These are phyloP conservation scores for Pitta sordida DNA, from an alignment of 2,113 vertebrate genomes.

Conservation along the genomic window DNA sequence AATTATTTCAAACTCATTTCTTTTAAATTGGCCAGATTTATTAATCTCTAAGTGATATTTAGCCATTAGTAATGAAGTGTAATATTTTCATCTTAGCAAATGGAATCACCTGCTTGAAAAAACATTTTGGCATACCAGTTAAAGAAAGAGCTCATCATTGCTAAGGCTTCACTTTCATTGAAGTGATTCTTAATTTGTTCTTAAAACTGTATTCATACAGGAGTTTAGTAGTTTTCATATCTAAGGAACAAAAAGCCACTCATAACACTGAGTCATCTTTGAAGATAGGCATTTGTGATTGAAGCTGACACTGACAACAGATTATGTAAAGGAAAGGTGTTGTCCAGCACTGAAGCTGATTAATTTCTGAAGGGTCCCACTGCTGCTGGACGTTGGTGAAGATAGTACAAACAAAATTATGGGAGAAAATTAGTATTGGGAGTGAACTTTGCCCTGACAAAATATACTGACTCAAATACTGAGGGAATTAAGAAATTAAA, in stretches of 20 bases:
- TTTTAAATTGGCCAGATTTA: not conserved
- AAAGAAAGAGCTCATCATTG: not conserved
- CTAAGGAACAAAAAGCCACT: not conserved
- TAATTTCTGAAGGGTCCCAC: not conserved
- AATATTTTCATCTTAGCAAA: not conserved
- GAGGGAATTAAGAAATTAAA: not conserved
- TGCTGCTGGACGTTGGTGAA: not conserved
- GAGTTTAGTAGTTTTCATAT: not conserved
- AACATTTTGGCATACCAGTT: not conserved
- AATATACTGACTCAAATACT: not conserved
- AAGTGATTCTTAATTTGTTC: not conserved
- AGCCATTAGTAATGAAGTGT: not conserved
- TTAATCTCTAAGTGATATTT: not conserved
- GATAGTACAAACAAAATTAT: not conserved
- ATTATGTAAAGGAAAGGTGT: not conserved
- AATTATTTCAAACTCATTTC: not conserved
- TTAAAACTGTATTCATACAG: not conserved
- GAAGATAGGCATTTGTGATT: not conserved
- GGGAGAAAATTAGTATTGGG: not conserved
- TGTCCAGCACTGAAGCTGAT: not conserved
- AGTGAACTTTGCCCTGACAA: not conserved
- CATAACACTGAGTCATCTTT: not conserved
- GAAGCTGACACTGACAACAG: not conserved
- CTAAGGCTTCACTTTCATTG: not conserved
- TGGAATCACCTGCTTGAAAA: not conserved